Evolutionary conservation across 2,888 invertebrate species (phyloP).

Genomic region (Cryptocephalus moraei): DNA sequence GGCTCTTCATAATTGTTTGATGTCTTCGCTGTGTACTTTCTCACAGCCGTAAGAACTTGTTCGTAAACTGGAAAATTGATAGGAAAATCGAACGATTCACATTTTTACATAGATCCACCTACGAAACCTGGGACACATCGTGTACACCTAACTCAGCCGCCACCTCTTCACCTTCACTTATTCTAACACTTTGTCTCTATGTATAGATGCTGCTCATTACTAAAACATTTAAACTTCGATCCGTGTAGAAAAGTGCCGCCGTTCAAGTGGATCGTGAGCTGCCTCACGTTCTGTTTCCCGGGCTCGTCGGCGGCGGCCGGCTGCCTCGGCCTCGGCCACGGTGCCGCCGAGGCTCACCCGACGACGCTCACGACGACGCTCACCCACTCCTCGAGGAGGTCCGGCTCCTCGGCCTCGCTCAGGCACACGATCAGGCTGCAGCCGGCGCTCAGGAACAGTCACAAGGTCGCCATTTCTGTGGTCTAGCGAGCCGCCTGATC

Average conservation of each 20-base stretch:
- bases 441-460: conserved; percentile 27
- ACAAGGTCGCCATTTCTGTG: conserved; percentile 35
- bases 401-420: conserved; percentile 31
- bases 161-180: neutral
- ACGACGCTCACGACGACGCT: conserved; percentile 30
- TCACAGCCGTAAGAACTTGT: too few relatives aligned
- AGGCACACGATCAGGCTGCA: conserved; percentile 34
- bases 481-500: conserved; percentile 24
- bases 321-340: conserved; percentile 30
- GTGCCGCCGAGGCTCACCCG: conserved; percentile 9
- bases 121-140: too few relatives aligned
- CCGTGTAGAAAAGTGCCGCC: conserved; percentile 52
- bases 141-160: neutral
- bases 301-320: conserved; percentile 26
- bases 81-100: too few relatives aligned
- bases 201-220: conserved; percentile 28
- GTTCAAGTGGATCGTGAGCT: conserved; percentile 59
- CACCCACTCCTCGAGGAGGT: conserved; percentile 32
- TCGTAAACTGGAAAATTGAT: too few relatives aligned
- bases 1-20: too few relatives aligned
- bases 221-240: conserved; percentile 30
- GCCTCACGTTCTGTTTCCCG: conserved; percentile 31
- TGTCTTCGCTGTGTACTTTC: too few relatives aligned
- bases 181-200: conserved; percentile 5
- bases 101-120: too few relatives aligned